These are phyloP conservation scores for Hyperopisus bebe DNA, from an alignment of 2,113 vertebrate species.

Conservation along the genomic window DNA sequence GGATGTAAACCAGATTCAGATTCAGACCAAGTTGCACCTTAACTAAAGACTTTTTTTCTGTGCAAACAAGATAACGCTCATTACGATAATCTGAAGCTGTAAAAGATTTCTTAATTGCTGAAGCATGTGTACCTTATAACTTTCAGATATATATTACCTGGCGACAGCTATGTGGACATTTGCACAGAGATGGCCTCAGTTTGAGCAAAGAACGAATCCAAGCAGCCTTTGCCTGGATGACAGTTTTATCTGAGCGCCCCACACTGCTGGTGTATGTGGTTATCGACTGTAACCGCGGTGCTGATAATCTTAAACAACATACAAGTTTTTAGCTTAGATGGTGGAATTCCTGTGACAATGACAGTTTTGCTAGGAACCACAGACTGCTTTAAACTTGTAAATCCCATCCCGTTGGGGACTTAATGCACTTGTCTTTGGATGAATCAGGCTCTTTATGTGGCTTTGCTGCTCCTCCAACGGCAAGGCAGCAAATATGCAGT, in stretches of 20 bases:
- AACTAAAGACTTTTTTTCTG: background rate
- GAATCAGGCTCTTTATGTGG: conserved; percentile 41
- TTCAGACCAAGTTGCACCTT: too few relatives aligned
- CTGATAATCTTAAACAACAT: background rate
- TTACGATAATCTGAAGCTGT: background rate
- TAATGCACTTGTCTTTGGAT: conserved; percentile 18
- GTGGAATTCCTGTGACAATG: background rate
- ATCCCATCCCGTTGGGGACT: background rate
- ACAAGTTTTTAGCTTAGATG: background rate
- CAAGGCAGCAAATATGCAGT: conserved; percentile 22
- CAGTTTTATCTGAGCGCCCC: background rate
- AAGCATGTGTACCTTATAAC: background rate
- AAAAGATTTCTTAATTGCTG: background rate
- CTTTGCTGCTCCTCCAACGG: background rate
- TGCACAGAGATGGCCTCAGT: background rate
- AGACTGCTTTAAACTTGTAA: background rate
- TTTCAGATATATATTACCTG: background rate
- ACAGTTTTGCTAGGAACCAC: background rate
- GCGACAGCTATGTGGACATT: background rate
- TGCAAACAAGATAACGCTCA: background rate
- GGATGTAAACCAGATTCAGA: background rate
- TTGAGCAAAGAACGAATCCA: background rate
- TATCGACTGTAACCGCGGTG: background rate
- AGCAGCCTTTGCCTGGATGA: background rate
- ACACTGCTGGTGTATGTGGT: background rate